Evolutionary conservation across 2,797 vertebrate species (phyloP), one percentile per base, ranked within the genome.

Genomic region (Notoglanidium macrostoma): DNA sequence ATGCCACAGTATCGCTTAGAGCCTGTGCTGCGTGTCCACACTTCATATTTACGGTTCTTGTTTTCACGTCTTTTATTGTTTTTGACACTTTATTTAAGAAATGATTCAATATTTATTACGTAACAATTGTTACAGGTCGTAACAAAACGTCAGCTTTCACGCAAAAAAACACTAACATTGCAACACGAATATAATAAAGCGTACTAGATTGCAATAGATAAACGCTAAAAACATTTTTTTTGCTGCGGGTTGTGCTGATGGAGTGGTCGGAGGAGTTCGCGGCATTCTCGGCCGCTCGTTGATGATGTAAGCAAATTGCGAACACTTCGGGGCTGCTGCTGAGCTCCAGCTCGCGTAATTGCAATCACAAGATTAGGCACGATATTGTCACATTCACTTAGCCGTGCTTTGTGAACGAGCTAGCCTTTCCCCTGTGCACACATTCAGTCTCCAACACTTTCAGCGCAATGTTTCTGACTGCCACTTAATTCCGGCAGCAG

Each of bases 281-380:
- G 40, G 61, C 8, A 1, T 26, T 35, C 67, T 19, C 17, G 17
- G 17, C 3, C 14, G 29, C 32, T 32, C 40, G 14, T 0, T 10
- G 35, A 46, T 72, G 70, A 72, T 5, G 35, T 19, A 10, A 40
- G 35, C 17, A 44, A 40, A 72, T 40, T 23, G 70, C 17, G 9
- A 44, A 21, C 1, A 14, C 35, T 44, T n/a, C 12, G 17, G 12
- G 17, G 15, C 11, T 76, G 73, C 46, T 76, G 5, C 44, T 49
- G 73, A 49, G 46, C 73, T 76, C 46, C 26, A 51, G 23, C 44
- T 76, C 73, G 11, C 23, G 73, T 76, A 54, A 76, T 76, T 77
- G 49, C 74, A 87, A 79, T 65, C 85, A 78, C 55, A 85, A 89
- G 78, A 91, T 90, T 89, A 89, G 83, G 84, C 40, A 55, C 68